Conservation (phyloP, 2,888 invertebrate species). For the Andrena haemorrhoa region DNA sequence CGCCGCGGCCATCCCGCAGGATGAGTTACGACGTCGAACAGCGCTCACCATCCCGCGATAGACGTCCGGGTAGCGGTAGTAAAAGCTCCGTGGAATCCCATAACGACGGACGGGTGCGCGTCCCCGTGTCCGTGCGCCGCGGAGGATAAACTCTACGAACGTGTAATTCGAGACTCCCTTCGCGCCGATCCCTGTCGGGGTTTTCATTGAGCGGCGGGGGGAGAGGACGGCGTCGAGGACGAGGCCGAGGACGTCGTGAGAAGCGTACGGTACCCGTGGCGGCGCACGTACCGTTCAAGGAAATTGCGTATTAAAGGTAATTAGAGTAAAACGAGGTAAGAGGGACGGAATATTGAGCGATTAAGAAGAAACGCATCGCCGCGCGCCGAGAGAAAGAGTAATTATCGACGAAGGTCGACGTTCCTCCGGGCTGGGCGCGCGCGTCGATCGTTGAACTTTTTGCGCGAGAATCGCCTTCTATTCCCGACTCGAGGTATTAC, state of each 20-base stretch:
- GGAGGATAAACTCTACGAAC: neutral
- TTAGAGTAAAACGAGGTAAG: conserved; percentile 58
- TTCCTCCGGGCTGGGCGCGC: neutral
- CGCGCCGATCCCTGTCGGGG: neutral
- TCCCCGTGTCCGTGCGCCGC: neutral
- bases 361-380: conserved; percentile 53
- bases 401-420: conserved; percentile 49
- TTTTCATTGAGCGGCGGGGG: conserved; percentile 22
- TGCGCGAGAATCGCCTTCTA: neutral
- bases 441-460: conserved; percentile 26
- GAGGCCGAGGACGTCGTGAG: conserved; percentile 10
- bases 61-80: conserved; percentile 5
- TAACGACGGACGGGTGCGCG: conserved; percentile 3
- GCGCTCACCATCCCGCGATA: neutral
- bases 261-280: conserved; percentile 15
- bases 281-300: conserved; percentile 40
- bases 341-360: conserved; percentile 51
- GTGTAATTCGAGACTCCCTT: conserved; percentile 32
- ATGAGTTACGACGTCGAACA: conserved; percentile 17
- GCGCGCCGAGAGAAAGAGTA: conserved; percentile 43
- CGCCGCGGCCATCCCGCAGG: neutral
- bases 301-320: conserved; percentile 58
- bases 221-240: neutral
- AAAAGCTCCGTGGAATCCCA: conserved; percentile 29
- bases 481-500: neutral